Conservation (phyloP, 2,797 vertebrate genomes). For the Clarias platycephalus region DNA sequence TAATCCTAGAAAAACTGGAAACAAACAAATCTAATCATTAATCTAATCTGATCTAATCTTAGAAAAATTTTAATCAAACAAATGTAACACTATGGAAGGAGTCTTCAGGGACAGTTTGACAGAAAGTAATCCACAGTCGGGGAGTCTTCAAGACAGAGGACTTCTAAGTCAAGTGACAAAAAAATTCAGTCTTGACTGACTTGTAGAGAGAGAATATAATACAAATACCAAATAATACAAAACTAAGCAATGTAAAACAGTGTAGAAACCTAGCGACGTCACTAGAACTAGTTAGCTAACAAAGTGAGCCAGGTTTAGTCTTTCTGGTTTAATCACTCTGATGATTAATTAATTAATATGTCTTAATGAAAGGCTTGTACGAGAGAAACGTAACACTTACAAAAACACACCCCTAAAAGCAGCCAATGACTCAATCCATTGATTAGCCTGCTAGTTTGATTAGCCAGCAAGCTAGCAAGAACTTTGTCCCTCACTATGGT, state of each 20-base stretch:
- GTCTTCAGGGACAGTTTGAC: constrained; percentile 4
- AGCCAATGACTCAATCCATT: background rate
- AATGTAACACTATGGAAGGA: background rate
- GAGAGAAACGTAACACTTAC: background rate
- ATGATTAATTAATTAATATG: background rate
- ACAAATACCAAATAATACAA: background rate
- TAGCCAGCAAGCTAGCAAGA: constrained; percentile 21
- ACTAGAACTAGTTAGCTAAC: background rate
- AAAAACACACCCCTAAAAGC: background rate
- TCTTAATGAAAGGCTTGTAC: background rate
- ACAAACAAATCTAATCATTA: too few relatives aligned
- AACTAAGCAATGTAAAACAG: background rate
- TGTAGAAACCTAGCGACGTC: background rate
- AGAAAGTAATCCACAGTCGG: background rate
- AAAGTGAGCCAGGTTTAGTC: background rate
- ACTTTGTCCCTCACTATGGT: constrained; percentile 20
- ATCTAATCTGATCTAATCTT: background rate
- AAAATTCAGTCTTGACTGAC: background rate
- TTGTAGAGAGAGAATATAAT: background rate
- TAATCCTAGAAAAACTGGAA: background rate
- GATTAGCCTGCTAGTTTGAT: constrained; percentile 6
- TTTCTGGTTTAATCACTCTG: background rate
- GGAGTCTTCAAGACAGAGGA: background rate
- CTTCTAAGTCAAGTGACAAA: background rate
- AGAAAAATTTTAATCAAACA: too few relatives aligned